These are phyloP conservation scores for Jordanella pulchra DNA, from an alignment of 2,797 vertebrate species.

Conservation along the genomic window DNA sequence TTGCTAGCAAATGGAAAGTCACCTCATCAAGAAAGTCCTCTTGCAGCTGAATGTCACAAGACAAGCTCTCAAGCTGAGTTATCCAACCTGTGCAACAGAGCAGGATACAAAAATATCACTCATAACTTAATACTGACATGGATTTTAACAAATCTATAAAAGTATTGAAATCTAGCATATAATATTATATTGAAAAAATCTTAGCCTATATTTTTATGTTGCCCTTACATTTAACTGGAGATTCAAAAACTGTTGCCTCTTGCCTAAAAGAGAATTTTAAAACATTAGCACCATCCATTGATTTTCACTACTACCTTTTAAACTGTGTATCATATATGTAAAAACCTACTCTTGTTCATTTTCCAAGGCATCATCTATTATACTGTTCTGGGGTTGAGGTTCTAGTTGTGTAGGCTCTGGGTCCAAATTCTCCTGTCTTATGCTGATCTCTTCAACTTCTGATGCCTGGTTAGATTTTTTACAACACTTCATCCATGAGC, in stretches of 20 bases:
- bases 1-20: neutral
- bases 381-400: conserved; percentile 36
- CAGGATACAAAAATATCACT: neutral
- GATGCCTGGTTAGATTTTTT: neutral
- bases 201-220: neutral
- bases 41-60: conserved; percentile 40
- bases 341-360: conserved; percentile 16
- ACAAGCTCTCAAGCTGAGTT: conserved; percentile 45
- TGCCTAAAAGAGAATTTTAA: conserved; percentile 28
- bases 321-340: neutral
- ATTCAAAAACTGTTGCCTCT: neutral
- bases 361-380: conserved; percentile 27
- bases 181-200: neutral
- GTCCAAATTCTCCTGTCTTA: neutral
- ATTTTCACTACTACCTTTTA: neutral
- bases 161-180: neutral
- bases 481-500: conserved; percentile 30
- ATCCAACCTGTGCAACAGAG: conserved; percentile 55
- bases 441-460: accelerated
- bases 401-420: neutral
- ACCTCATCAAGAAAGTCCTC: conserved; percentile 54
- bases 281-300: neutral
- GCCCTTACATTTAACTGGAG: conserved; percentile 27
- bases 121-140: neutral
- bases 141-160: neutral